Conservation (phyloP, 2,888 invertebrate species). For the Calameuta idolon region DNA sequence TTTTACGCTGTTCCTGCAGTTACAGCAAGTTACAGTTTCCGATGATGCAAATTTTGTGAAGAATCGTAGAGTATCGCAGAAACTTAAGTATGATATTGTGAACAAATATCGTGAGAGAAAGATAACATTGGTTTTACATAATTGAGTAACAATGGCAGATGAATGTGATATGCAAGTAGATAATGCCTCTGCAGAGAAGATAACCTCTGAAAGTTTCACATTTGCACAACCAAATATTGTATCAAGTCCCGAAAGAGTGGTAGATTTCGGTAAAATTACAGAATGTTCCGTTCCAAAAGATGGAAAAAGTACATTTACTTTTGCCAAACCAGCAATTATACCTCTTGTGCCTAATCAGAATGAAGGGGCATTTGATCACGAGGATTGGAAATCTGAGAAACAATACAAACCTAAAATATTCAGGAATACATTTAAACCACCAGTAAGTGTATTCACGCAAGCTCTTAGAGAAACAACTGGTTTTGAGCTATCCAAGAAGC, state of each 20-base stretch:
- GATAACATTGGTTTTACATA: neutral
- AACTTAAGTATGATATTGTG: neutral
- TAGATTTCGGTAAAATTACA: constrained; percentile 25
- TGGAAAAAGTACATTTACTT: constrained; percentile 35
- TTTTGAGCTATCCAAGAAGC: constrained; percentile 43
- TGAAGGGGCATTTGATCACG: neutral
- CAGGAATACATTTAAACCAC: constrained; percentile 37
- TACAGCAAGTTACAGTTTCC: neutral
- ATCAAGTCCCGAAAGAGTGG: constrained; percentile 31
- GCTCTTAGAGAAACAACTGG: constrained; percentile 41
- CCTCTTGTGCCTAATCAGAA: neutral
- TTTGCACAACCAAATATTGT: constrained; percentile 46
- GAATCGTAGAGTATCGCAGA: neutral
- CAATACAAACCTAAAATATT: constrained; percentile 41
- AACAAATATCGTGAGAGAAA: neutral
- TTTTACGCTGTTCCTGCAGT: neutral
- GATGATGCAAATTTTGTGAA: neutral
- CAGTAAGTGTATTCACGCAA: constrained; percentile 37
- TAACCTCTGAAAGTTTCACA: constrained; percentile 31
- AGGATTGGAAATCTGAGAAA: constrained; percentile 10
- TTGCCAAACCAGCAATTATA: constrained; percentile 39
- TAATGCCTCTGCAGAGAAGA: neutral
- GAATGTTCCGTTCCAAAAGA: constrained; percentile 24
- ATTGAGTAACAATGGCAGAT: neutral
- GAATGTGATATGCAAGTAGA: neutral